Percentiles rank a stretch among this genome's conserved stretches.
phyloP scores from a whole-genome alignment of 2,888 invertebrate genomes.

The Agriopis leucophaearia region DNA sequence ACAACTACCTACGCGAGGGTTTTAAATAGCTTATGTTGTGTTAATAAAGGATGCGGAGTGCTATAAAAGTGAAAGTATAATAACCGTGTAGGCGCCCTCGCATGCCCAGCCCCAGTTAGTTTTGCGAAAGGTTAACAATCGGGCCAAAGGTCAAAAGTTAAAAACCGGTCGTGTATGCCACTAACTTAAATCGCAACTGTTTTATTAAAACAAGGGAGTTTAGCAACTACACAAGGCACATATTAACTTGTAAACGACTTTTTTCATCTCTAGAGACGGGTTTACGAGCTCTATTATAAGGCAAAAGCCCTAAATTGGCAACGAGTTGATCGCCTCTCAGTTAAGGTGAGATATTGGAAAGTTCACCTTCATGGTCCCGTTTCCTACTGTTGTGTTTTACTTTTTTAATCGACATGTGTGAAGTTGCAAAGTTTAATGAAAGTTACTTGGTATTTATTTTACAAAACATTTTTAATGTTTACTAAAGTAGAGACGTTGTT shows the following conservation, averaged over 20 bases:
- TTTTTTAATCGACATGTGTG: slow-evolving; percentile 28
- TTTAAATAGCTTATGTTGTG: slow-evolving; percentile 42
- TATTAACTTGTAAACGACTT: slow-evolving; percentile 27
- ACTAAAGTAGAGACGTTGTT: not conserved
- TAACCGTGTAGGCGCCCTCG: slow-evolving; percentile 50
- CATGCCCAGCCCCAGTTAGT: slow-evolving; percentile 54
- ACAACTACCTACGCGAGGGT: slow-evolving; percentile 41
- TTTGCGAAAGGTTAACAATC: slow-evolving; percentile 64
- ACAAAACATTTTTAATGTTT: slow-evolving; percentile 9
- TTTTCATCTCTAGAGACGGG: slow-evolving; percentile 26
- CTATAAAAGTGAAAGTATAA: slow-evolving; percentile 49
- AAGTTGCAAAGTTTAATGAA: slow-evolving; percentile 27
- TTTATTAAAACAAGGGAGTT: slow-evolving; percentile 22
- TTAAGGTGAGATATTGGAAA: slow-evolving; percentile 46
- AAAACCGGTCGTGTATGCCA: slow-evolving; percentile 59
- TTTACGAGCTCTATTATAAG: slow-evolving; percentile 34
- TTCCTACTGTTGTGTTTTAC: slow-evolving; percentile 29
- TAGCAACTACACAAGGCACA: slow-evolving; percentile 21
- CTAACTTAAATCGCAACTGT: slow-evolving; percentile 45
- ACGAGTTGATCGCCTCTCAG: slow-evolving; percentile 30
- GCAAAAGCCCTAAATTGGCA: slow-evolving; percentile 40
- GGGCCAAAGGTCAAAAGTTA: slow-evolving; percentile 63
- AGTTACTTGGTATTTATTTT: slow-evolving; percentile 8
- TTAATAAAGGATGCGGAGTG: slow-evolving; percentile 47
- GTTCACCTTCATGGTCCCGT: slow-evolving; percentile 29